phyloP scores from a whole-genome alignment of 1,140 invertebrate genomes.

The Sycobia sp. region DNA sequence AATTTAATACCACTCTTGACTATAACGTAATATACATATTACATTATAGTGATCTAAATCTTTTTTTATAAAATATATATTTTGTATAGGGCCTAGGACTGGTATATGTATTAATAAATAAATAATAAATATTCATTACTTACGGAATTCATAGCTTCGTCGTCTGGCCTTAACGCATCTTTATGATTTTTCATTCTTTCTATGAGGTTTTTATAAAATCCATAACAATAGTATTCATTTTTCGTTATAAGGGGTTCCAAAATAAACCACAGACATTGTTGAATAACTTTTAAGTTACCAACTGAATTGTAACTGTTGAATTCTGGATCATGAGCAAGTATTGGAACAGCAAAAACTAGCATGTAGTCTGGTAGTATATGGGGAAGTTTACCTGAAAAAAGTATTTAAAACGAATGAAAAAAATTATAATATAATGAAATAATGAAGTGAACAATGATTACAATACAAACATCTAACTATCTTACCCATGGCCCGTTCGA shows the following conservation, averaged over 20 bases:
- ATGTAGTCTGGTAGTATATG: constrained; percentile 95
- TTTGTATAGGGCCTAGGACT: too few species aligned
- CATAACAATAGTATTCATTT: constrained; percentile 92
- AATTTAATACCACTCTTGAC: too few species aligned
- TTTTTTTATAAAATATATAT: too few species aligned
- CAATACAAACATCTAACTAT: constrained; percentile 34
- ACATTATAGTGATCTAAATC: too few species aligned
- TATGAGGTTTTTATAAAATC: constrained; percentile 93
- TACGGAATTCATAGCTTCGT: constrained; percentile 81
- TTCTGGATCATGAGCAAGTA: constrained; percentile 88
- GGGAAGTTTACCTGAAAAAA: constrained; percentile 68
- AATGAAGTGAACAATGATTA: not conserved
- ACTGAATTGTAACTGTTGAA: constrained; percentile 78
- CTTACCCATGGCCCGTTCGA: constrained; percentile 61
- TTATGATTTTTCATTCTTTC: constrained; percentile 92
- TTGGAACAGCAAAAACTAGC: constrained; percentile 91
- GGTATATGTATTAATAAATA: too few species aligned
- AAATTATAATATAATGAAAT: not conserved
- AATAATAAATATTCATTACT: constrained; percentile 48
- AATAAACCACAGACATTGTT: constrained; percentile 90
- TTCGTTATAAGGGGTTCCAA: constrained; percentile 91
- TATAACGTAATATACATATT: too few species aligned
- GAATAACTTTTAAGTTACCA: constrained; percentile 75
- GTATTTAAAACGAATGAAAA: not conserved
- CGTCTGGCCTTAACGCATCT: constrained; percentile 81